Percentiles rank a stretch among this genome's conserved stretches.
Conservation (phyloP, 2,113 vertebrate genomes). For the Narcine bancroftii region DNA sequence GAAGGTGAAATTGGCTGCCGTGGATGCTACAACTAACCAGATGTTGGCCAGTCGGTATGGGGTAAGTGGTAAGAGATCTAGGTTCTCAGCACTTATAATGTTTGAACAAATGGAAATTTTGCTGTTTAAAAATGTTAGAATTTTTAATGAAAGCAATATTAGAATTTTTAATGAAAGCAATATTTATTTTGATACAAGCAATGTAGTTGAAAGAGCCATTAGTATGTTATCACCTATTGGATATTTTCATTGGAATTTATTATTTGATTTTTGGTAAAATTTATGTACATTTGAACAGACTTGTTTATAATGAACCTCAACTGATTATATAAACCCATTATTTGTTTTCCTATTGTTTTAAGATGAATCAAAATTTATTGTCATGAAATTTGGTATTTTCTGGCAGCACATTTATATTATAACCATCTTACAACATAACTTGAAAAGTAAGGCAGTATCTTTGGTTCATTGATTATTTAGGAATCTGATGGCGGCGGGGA, state of each 20-base stretch:
- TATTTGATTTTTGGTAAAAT: background rate
- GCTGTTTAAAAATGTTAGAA: no score
- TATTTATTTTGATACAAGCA: background rate
- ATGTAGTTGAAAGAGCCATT: background rate
- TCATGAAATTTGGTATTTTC: no score
- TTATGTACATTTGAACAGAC: no score
- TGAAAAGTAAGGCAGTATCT: no score
- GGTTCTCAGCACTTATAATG: background rate
- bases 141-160: background rate
- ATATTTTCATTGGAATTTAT: background rate
- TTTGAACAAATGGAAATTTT: background rate
- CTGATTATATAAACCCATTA: no score
- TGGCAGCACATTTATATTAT: no score
- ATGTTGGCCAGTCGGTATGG: slow-evolving; percentile 68
- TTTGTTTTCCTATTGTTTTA: no score
- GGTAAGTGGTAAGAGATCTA: slow-evolving; percentile 57
- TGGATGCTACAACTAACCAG: slow-evolving; percentile 87
- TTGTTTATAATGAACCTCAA: no score
- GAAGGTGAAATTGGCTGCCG: slow-evolving; percentile 79
- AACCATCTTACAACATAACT: no score
- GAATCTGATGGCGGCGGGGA: no score
- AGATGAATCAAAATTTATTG: no score
- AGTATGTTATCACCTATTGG: background rate
- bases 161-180: background rate
- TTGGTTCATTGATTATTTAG: no score